Conservation (phyloP, 2,113 vertebrate genomes). For the Ancistrus triradiatus region DNA sequence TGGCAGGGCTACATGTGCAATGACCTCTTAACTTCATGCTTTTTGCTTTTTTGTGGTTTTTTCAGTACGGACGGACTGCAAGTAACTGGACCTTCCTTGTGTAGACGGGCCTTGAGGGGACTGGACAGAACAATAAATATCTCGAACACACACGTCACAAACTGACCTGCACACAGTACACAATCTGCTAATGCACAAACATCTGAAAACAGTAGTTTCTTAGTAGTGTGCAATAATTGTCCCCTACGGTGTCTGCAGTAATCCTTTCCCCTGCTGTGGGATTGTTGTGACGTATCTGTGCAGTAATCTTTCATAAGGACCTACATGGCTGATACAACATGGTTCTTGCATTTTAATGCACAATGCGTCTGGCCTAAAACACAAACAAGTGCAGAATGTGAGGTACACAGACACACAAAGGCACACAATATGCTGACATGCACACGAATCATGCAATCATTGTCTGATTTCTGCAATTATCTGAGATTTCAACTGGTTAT, state of each 20-base stretch:
- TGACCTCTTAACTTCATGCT: slow-evolving; percentile 50
- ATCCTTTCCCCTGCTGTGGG: not conserved
- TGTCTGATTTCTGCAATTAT: too few species aligned
- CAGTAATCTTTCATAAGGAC: too few species aligned
- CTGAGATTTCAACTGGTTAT: too few species aligned
- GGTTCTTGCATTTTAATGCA: not conserved
- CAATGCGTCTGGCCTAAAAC: too few species aligned
- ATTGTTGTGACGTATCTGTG: not conserved
- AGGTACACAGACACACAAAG: not conserved
- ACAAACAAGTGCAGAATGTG: too few species aligned
- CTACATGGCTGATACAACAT: too few species aligned
- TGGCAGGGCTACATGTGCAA: not conserved
- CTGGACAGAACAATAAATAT: not conserved
- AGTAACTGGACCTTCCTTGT: slow-evolving; percentile 70
- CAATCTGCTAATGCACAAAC: slow-evolving; percentile 3
- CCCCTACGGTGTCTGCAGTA: not conserved
- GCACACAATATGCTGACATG: too few species aligned
- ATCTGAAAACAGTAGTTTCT: not conserved
- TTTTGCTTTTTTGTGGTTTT: slow-evolving; percentile 55
- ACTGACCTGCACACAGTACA: too few species aligned
- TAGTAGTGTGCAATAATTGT: not conserved
- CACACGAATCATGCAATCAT: too few species aligned
- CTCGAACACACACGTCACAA: slow-evolving; percentile 9
- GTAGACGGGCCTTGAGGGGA: slow-evolving; percentile 43
- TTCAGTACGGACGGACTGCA: slow-evolving; percentile 74